Conservation (phyloP, 2,113 vertebrate genomes). For the Ictalurus punctatus region DNA sequence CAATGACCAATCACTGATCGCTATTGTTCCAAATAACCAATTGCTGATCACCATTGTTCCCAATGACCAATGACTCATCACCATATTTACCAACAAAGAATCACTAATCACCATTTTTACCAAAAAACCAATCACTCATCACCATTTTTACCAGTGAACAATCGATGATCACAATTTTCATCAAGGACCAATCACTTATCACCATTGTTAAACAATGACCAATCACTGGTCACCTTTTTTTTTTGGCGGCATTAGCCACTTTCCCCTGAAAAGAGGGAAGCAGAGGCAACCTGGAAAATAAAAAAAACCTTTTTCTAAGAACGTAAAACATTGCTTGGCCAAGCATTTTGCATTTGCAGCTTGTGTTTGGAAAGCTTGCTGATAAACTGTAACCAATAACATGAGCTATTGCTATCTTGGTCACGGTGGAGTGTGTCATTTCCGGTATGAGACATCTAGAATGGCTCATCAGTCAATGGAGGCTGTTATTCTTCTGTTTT, state of each 20-base stretch:
- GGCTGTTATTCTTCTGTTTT: background rate
- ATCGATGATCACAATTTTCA: background rate
- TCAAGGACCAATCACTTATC: background rate
- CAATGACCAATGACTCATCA: background rate
- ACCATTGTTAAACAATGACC: background rate
- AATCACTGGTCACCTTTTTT: background rate
- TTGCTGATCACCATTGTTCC: background rate
- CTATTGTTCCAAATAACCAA: background rate
- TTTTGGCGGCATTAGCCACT: background rate
- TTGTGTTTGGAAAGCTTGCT: conserved; percentile 24
- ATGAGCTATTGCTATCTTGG: conserved; percentile 30
- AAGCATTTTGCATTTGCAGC: conserved; percentile 9
- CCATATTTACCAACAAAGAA: background rate
- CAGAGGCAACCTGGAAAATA: background rate
- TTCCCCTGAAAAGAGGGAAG: background rate
- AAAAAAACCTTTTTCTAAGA: background rate
- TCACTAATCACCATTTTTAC: background rate
- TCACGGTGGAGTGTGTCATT: conserved; percentile 38
- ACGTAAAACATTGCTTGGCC: background rate
- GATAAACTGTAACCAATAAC: conserved; percentile 37
- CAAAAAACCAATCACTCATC: background rate
- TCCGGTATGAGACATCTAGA: conserved; percentile 42
- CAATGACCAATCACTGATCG: background rate
- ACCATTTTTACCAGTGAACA: background rate
- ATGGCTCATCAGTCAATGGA: conserved; percentile 16